Base-by-base conservation (phyloP, 2,888 invertebrate species). In the Amiota minor region DNA sequence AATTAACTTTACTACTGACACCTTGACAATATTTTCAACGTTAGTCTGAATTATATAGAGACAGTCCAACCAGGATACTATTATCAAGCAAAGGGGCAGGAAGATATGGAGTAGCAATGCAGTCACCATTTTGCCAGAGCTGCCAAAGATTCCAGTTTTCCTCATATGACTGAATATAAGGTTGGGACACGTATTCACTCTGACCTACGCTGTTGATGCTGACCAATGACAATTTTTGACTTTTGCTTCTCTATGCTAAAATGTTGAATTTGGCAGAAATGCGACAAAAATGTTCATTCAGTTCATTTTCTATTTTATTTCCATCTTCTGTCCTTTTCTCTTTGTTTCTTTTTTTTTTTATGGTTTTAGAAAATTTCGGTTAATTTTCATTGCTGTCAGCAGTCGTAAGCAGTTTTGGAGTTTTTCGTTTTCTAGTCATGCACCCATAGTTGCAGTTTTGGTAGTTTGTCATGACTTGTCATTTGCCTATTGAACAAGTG, bases 1-100 rank as follows among this genome's bases (percentile, higher is more conserved):
- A 83, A 83, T 82, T 85, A 85, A 85, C 83, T 83, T 79, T 77
- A 85, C 83, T 84, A 79, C 79, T 78, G 83, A 84, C 83, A 85
- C 83, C 83, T 83, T 83, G 85, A 81, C 82, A 85, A 82, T 79
- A 81, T 77, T 80, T 83, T 73, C 69, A 75, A 72, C 78, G 73
- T 72, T 62, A 71, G 71, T 61, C 61, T 71, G 69, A 69, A 16
- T 55, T 53, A 69, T 49, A 55, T n/a, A 14, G 46, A 49, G 35
- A 35, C 35, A 35, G 35, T 35, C 35, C 35, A 35, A 35, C 35
- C 35, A 35, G 35, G 35, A 35, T 35, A 35, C 35, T 35, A 35
- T 35, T 35, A 35, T 6, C 35, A 4, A 35, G 35, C 6, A 35
- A 35, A 6, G 35, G 6, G 35, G 35, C 6, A 6, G 35, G 35